Base-by-base conservation (phyloP, 2,113 vertebrate species). In the Semnornis frantzii region DNA sequence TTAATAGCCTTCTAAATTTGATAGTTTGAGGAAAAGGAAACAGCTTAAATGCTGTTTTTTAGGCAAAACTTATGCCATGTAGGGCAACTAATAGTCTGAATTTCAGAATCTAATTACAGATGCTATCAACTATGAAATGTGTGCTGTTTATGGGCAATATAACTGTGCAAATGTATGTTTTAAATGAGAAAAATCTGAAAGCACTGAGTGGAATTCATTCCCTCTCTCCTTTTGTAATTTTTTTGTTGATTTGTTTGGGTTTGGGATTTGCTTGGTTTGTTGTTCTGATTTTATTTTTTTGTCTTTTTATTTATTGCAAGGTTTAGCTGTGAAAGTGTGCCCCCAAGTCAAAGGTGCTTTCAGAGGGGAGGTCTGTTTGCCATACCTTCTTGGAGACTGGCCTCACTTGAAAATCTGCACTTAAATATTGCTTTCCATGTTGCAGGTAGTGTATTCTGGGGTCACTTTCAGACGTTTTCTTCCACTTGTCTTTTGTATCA, bases 21-120 rank as follows among this genome's bases (percentile, higher is more conserved):
- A 39, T 80, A 46, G 59, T 58, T 55, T 50, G 55, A 82, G 79
- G 44, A 60, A 72, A 91, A 30, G 27, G 15, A 50, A 94, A 42
- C 28, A 18, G 42, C 23, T 90, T 80, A 78, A 86, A 50, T 88
- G 65, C n/a, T 72, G 30, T 59, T 89, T 89, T 81, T 58, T 44
- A 54, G 85, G 44, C 34, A 85, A 85, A 91, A 74, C 80, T 84
- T 90, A 37, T 76, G 87, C 65, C 16, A 5, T n/a, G 52, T 70
- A 87, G 63, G 91, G 92, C 82, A 89, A 30, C 77, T 64, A 78
- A 77, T n/a, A 71, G 70, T 33, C 30, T 42, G 52, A 72, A 54
- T 94, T 90, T 94, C 59, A 5, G 82, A 89, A 85, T 94, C 48
- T 78, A 89, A 91, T 93, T 94, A 71, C 50, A 80, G 50, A 80